Percentiles rank a stretch among this genome's conserved stretches.
Evolutionary conservation across 2,888 invertebrate species (phyloP).

Genomic region (Nasonovia ribisnigri): DNA sequence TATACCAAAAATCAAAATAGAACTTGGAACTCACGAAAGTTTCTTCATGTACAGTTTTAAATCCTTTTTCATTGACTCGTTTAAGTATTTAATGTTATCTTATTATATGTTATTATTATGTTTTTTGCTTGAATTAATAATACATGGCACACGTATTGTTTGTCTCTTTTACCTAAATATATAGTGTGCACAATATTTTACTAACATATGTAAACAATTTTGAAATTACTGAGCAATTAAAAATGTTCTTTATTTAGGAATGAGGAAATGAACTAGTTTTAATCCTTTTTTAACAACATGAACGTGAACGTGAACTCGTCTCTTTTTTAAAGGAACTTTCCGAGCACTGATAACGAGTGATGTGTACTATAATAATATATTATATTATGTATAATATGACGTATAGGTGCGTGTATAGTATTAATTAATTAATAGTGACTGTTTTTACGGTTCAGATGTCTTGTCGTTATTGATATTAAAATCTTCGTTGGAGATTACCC

Average conservation of each 20-base stretch:
- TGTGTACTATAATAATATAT: not conserved
- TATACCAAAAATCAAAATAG: not conserved
- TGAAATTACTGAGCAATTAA: too few species aligned
- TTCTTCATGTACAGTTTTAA: not conserved
- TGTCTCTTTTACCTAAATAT: too few species aligned
- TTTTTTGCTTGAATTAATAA: not conserved
- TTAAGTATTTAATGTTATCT: not conserved
- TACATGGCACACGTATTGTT: not conserved
- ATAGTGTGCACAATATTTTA: too few species aligned
- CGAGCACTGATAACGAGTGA: not conserved
- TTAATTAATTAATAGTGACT: constrained; percentile 7
- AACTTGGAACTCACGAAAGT: not conserved
- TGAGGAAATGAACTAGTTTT: too few species aligned
- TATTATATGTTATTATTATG: not conserved
- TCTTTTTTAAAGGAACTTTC: too few species aligned
- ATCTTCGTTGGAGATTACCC: not conserved
- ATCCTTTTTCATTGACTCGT: not conserved
- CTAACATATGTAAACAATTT: not conserved
- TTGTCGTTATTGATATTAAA: constrained; percentile 13
- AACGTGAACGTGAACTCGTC: too few species aligned
- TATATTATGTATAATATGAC: not conserved
- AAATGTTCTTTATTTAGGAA: too few species aligned
- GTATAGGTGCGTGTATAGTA: not conserved
- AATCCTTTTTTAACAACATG: too few species aligned
- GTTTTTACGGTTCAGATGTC: constrained; percentile 19